Evolutionary conservation across 2,113 vertebrate genomes (phyloP), one percentile per base, ranked within the genome.

Genomic region (Perca schrenkii): DNA sequence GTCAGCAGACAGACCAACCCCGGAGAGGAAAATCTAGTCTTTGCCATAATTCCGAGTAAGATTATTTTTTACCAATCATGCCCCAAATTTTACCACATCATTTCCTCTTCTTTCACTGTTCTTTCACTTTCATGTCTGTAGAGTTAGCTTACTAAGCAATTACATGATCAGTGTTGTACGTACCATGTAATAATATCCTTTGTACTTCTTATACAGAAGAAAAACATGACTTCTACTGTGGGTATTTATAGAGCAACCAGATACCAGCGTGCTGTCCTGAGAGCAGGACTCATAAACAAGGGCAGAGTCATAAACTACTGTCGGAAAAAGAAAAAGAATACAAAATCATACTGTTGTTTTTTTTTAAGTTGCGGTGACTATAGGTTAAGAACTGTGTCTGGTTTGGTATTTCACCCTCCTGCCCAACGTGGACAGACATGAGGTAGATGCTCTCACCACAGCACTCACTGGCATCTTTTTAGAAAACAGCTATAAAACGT

Each of bases 401-500:
- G 60, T 87, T 77, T 60, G 67, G 79, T 77, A 66, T 80, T 77
- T 31, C 46, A 25, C 8, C 46, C 25, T 87, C 25, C 19, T 74
- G 66, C 28, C 78, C 83, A 80, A 80, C 58, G 75, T 87, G 81
- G 85, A 75, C 74, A 79, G 82, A 88, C 80, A 81, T 61, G 73
- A 85, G 71, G 78, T 74, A 21, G 63, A 36, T 56, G 28, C 56
- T 79, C 77, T 86, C 84, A 86, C 86, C 88, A 77, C 78, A 91
- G 76, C 31, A 17, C 79, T 82, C 84, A 56, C 79, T 86, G 90
- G 90, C 89, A 89, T 88, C 83, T 76, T 74, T 53, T 53, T 47
- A 71, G 79, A 86, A 88, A 90, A 84, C 76, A 91, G 64, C 78
- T n/a, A 81, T 83, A 90, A 91, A 91, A 91, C 83, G 6, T 34